Conservation (phyloP, 2,113 vertebrate species). For the Phylloscopus whistleri region DNA sequence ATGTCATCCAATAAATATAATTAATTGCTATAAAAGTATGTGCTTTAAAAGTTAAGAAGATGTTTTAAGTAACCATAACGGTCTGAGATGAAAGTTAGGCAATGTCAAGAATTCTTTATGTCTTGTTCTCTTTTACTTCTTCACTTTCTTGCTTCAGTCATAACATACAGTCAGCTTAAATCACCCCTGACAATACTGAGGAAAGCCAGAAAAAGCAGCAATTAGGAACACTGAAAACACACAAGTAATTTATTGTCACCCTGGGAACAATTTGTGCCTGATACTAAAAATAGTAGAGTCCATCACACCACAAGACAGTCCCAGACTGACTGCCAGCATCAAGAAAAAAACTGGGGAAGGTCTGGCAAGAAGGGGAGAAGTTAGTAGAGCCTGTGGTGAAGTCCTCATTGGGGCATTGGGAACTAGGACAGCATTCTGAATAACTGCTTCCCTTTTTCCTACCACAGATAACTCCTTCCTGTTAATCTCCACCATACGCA, state of each 20-base stretch:
- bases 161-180: not conserved
- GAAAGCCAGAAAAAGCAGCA: not conserved
- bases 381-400: not conserved
- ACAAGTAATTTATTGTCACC: constrained; percentile 22
- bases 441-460: not conserved
- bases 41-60: not conserved
- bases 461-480: not conserved
- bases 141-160: not conserved
- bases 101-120: not conserved
- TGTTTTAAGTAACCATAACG: not conserved
- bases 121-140: not conserved
- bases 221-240: constrained; percentile 19
- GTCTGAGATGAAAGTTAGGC: not conserved
- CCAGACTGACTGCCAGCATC: not conserved
- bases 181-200: not conserved
- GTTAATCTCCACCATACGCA: not conserved
- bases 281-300: not conserved
- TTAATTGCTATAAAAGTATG: not conserved
- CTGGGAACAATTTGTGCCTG: not conserved
- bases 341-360: not conserved
- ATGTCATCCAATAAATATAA: not conserved
- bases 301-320: not conserved
- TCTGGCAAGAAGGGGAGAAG: not conserved
- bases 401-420: not conserved
- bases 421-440: not conserved